Conservation (phyloP, 2,888 invertebrate species). For the Dryadula phaetusa region DNA sequence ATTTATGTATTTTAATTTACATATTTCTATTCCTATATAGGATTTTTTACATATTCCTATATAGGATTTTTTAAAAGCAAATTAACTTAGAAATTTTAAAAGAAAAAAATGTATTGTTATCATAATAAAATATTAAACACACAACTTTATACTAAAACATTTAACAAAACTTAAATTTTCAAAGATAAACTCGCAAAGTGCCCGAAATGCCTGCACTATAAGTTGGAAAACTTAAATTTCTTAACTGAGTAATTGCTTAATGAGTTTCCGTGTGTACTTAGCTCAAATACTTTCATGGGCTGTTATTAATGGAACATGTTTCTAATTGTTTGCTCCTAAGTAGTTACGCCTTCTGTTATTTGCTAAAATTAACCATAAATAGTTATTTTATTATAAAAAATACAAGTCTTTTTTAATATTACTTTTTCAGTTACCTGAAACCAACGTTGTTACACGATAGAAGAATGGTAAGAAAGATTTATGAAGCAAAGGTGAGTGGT, state of each 20-base stretch:
- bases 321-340: constrained; percentile 27
- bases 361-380: neutral
- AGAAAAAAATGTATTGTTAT: neutral
- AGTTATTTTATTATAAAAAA: neutral
- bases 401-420: too few species aligned
- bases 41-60: too few species aligned
- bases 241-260: constrained; percentile 69
- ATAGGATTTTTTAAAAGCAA: too few species aligned
- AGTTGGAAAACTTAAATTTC: constrained; percentile 60
- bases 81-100: too few species aligned
- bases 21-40: too few species aligned
- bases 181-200: constrained; percentile 62
- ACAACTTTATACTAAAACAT: constrained; percentile 1
- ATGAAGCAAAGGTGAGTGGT: too few species aligned
- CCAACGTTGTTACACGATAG: too few species aligned
- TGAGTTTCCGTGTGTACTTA: constrained; percentile 55
- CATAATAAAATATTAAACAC: neutral
- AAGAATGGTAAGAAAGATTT: too few species aligned
- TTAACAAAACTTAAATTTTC: constrained; percentile 46
- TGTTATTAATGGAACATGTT: constrained; percentile 34
- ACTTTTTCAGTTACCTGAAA: too few species aligned
- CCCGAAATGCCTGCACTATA: constrained; percentile 55
- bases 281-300: constrained; percentile 49
- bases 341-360: neutral
- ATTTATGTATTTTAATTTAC: too few species aligned